These are phyloP conservation scores for Drosophila lowei DNA, from an alignment of 1,140 invertebrate species.

Conservation along the genomic window DNA sequence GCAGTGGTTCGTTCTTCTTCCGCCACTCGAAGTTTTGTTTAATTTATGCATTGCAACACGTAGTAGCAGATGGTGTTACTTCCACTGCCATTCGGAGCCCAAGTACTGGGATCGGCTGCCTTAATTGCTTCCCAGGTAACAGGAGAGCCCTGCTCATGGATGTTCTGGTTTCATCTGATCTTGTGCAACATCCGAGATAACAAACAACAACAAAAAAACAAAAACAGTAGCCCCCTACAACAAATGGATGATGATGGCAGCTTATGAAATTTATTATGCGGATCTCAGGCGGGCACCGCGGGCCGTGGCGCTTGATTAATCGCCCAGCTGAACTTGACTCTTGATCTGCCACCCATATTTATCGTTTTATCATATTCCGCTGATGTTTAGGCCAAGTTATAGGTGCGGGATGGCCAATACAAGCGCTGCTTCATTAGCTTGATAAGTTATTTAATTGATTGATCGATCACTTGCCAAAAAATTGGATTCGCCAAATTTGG, in stretches of 20 bases:
- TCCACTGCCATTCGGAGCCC: background rate
- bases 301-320: slow-evolving; percentile 52
- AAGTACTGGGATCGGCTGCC: slow-evolving; percentile 28
- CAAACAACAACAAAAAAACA: background rate
- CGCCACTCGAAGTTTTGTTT: slow-evolving; percentile 50
- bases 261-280: slow-evolving; percentile 39
- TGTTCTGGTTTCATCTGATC: slow-evolving; percentile 28
- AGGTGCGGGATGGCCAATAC: slow-evolving; percentile 5
- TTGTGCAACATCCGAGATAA: too few species aligned
- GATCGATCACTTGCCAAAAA: slow-evolving; percentile 28
- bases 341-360: slow-evolving; percentile 24
- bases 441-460: slow-evolving; percentile 51
- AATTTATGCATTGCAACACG: slow-evolving; percentile 70
- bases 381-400: too few species aligned
- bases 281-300: slow-evolving; percentile 2
- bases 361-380: slow-evolving; percentile 15
- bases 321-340: slow-evolving; percentile 61
- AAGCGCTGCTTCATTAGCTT: slow-evolving; percentile 44
- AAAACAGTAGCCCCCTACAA: slow-evolving; percentile 24
- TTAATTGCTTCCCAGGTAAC: slow-evolving; percentile 43
- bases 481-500: slow-evolving; percentile 12
- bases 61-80: slow-evolving; percentile 12
- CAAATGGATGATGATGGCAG: slow-evolving; percentile 34
- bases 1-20: slow-evolving; percentile 53
- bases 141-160: slow-evolving; percentile 8